phyloP scores from a whole-genome alignment of 2,888 invertebrate genomes.

The Thecocarcelia acutangulata region DNA sequence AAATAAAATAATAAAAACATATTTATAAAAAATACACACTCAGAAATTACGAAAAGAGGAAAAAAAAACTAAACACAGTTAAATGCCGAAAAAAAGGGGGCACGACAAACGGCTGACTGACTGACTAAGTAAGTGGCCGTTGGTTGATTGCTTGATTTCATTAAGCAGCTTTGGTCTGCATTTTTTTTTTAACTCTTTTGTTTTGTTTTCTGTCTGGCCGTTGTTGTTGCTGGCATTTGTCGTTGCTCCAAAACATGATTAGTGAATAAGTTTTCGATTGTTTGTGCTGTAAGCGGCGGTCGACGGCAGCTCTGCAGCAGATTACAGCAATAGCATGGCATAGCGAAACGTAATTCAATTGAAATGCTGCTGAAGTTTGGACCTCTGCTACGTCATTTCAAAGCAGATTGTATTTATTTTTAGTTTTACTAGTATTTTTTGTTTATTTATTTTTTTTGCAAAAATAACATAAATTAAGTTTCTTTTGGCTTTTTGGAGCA shows the following conservation, averaged over 20 bases:
- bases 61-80: constrained; percentile 46
- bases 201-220: background rate
- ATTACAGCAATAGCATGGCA: constrained; percentile 1
- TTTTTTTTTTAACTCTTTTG: constrained; percentile 23
- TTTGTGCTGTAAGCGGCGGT: constrained; percentile 7
- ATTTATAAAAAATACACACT: background rate
- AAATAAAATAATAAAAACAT: constrained; percentile 2
- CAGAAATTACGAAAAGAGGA: constrained; percentile 12
- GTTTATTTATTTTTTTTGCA: constrained; percentile 45
- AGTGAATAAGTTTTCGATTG: constrained; percentile 52
- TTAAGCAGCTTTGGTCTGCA: constrained; percentile 29
- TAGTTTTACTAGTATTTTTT: background rate
- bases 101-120: constrained; percentile 55
- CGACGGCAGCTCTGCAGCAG: constrained; percentile 14
- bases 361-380: constrained; percentile 33
- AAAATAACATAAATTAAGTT: constrained; percentile 60
- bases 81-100: constrained; percentile 59
- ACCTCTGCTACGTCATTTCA: constrained; percentile 53
- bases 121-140: constrained; percentile 21
- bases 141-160: constrained; percentile 48
- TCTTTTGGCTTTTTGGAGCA: constrained; percentile 46
- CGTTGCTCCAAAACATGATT: constrained; percentile 52
- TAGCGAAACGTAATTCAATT: constrained; percentile 14
- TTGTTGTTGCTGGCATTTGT: constrained; percentile 19
- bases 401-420: constrained; percentile 33